phyloP scores from a whole-genome alignment of 1,140 invertebrate species.

The Drosophila albomicans region DNA sequence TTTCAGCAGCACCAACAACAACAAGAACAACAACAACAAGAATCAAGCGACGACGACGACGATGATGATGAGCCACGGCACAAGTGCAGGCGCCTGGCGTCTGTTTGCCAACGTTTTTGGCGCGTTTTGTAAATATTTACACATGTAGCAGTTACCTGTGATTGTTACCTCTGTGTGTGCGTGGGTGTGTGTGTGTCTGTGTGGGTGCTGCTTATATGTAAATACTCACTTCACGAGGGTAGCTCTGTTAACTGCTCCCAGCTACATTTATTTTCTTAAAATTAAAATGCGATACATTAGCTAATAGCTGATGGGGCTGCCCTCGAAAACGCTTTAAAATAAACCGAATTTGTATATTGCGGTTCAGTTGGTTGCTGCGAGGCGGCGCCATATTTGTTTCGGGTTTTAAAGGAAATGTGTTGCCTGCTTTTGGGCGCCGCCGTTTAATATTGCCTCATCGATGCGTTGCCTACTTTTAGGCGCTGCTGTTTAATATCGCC shows the following conservation, averaged over 20 bases:
- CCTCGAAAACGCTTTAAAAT: slow-evolving; percentile 9
- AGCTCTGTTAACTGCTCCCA: slow-evolving; percentile 3
- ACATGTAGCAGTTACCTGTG: slow-evolving; percentile 82
- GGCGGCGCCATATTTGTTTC: slow-evolving; percentile 23
- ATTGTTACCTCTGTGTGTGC: slow-evolving; percentile 54
- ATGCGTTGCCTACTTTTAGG: slow-evolving; percentile 54
- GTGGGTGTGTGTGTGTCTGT: slow-evolving; percentile 10
- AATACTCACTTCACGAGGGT: slow-evolving; percentile 35
- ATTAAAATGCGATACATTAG: background rate
- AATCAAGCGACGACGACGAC: background rate
- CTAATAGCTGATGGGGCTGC: background rate
- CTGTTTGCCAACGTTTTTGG: slow-evolving; percentile 77
- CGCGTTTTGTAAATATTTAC: slow-evolving; percentile 83
- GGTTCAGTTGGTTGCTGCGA: slow-evolving; percentile 48
- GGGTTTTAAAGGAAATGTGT: slow-evolving; percentile 49
- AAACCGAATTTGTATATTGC: slow-evolving; percentile 6
- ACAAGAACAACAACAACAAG: slow-evolving; percentile 39
- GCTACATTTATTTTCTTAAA: background rate
- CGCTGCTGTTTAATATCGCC: slow-evolving; percentile 46
- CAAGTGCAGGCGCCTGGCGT: slow-evolving; percentile 70
- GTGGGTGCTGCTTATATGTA: slow-evolving; percentile 48
- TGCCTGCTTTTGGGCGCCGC: slow-evolving; percentile 46
- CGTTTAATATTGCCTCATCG: slow-evolving; percentile 54
- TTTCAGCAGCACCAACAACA: slow-evolving; percentile 37
- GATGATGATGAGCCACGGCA: slow-evolving; percentile 51